Evolutionary conservation across 2,113 vertebrate genomes (phyloP).

Genomic region (Psammodynastes pulverulentus): DNA sequence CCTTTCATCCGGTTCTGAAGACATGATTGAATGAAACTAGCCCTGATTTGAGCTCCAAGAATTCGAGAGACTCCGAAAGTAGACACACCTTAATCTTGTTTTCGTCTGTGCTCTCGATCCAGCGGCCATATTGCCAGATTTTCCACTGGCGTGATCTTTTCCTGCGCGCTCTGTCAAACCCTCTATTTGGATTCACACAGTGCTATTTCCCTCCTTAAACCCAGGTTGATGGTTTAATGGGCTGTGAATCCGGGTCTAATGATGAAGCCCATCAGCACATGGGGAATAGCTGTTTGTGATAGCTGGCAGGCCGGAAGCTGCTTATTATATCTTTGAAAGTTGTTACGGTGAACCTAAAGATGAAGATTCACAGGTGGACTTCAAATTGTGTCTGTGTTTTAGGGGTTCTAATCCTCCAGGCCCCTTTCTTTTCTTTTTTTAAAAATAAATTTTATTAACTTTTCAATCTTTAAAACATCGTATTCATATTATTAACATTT

Average conservation of each 20-base stretch:
- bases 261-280: not conserved
- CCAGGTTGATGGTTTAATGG: not conserved
- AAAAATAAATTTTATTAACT: too few relatives aligned
- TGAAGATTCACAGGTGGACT: not conserved
- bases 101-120: not conserved
- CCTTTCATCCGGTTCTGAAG: constrained; percentile 35
- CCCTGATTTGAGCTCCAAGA: not conserved
- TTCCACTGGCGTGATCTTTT: not conserved
- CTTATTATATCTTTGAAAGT: not conserved
- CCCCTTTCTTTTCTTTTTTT: too few relatives aligned
- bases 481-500: too few relatives aligned
- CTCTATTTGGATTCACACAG: not conserved
- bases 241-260: not conserved
- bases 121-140: not conserved
- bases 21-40: constrained; percentile 16
- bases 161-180: not conserved
- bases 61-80: not conserved
- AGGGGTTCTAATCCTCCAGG: not conserved
- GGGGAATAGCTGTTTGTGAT: not conserved
- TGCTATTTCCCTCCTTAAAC: not conserved
- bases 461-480: too few relatives aligned
- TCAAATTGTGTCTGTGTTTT: not conserved
- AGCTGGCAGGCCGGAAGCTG: not conserved
- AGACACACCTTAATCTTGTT: not conserved
- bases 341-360: not conserved